A percentile compares a stretch with the other conserved stretches of the same genome.
These are phyloP conservation scores for Meiosimyza decipiens DNA, from an alignment of 2,888 invertebrate genomes.

Conservation along the genomic window DNA sequence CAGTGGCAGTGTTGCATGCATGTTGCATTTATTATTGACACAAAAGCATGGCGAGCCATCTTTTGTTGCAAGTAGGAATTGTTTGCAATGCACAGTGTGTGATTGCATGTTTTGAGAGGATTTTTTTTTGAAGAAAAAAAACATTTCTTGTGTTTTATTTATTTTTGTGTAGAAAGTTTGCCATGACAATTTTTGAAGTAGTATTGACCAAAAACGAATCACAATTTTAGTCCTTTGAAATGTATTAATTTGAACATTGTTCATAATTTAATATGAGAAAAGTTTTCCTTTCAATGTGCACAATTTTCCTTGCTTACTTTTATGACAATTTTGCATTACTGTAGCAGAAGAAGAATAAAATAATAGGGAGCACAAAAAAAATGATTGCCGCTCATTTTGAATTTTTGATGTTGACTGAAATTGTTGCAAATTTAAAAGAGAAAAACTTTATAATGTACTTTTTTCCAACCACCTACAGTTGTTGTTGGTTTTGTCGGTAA, in stretches of 20 bases:
- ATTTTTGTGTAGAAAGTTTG: too few relatives aligned
- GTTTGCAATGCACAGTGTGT: too few relatives aligned
- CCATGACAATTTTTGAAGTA: too few relatives aligned
- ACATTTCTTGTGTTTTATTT: too few relatives aligned
- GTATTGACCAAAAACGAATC: too few relatives aligned
- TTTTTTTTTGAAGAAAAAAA: too few relatives aligned
- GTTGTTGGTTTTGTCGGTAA: too few relatives aligned
- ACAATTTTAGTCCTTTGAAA: too few relatives aligned
- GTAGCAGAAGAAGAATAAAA: background rate
- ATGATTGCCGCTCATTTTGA: constrained; percentile 4
- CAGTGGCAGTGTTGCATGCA: constrained; percentile 5
- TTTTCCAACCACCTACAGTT: background rate
- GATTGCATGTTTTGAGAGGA: too few relatives aligned
- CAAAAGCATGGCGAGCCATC: background rate
- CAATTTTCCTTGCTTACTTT: background rate
- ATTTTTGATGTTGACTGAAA: constrained; percentile 11
- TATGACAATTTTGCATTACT: constrained; percentile 14
- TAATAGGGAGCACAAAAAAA: background rate
- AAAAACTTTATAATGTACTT: constrained; percentile 24
- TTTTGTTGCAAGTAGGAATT: background rate
- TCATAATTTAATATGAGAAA: background rate
- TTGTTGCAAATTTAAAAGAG: constrained; percentile 9
- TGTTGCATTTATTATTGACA: constrained; percentile 25
- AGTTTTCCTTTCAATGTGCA: background rate
- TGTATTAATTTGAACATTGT: too few relatives aligned